Evolutionary conservation across 2,888 invertebrate species (phyloP).

Genomic region (Mayetiola destructor): DNA sequence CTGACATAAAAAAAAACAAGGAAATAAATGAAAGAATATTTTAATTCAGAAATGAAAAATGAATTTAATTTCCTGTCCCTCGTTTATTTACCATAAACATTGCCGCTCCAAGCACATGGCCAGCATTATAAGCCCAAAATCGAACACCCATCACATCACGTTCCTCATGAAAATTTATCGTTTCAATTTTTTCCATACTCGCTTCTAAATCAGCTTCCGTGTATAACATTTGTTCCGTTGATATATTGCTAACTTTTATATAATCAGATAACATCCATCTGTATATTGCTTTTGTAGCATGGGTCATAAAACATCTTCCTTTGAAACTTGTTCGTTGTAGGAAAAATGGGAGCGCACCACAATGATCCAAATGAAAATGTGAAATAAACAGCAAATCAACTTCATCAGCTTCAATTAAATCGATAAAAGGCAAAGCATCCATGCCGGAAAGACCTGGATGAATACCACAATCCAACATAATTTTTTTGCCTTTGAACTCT

Average conservation of each 20-base stretch:
- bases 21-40: too few species aligned
- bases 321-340: constrained; percentile 93
- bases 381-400: constrained; percentile 88
- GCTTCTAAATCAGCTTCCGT: constrained; percentile 93
- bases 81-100: too few species aligned
- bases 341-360: constrained; percentile 96
- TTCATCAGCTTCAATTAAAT: constrained; percentile 93
- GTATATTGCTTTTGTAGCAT: constrained; percentile 98
- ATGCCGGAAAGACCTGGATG: constrained; percentile 95
- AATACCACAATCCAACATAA: constrained; percentile 97
- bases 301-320: constrained; percentile 98
- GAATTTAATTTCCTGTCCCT: too few species aligned
- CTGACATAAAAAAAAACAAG: too few species aligned
- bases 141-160: constrained; percentile 91
- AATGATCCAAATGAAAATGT: constrained; percentile 97
- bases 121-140: constrained; percentile 99
- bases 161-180: constrained; percentile 95
- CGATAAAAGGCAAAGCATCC: constrained; percentile 95
- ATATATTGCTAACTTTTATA: constrained; percentile 96
- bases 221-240: constrained; percentile 92
- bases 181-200: constrained; percentile 98
- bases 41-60: too few species aligned
- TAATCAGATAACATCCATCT: constrained; percentile 97
- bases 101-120: constrained; percentile 96
- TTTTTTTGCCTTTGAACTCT: constrained; percentile 97